Evolutionary conservation across 2,888 invertebrate species (phyloP), one percentile per base, ranked within the genome.

Genomic region (Drosophila siamana): DNA sequence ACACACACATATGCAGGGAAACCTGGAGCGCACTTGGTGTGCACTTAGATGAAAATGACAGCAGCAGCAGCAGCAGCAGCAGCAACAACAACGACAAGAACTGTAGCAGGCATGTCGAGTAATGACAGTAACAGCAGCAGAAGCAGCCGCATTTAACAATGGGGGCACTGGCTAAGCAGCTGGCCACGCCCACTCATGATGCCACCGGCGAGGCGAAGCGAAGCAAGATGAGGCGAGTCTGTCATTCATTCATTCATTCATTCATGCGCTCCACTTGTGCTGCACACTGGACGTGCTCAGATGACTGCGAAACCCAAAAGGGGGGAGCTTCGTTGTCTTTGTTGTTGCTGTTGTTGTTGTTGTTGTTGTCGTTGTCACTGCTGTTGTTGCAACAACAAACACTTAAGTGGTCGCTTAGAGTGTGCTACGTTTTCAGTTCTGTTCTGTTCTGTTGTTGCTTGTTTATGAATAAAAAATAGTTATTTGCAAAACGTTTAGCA

Each of bases 391-490:
- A 73, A 73, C 79, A 76, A 51, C 41, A 38, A 41, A 51, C 87
- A 76, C 88, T 89, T 88, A 86, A 89, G 88, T 89, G 88, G 80
- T 87, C 78, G 78, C 68, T 79, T 74, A 82, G 87, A 84, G 88
- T 84, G 74, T 62, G 70, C 84, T 64, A 80, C 78, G 86, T 73
- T 78, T 72, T 79, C 70, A 78, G 52, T 16, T 70, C 13, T 3
- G 28, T 28, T 70, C 13, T 3, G 28, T 28, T 28, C 19, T 26
- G 26, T 54, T 70, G 78, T 82, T 85, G 78, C 77, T 83, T 88
- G 78, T 80, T 84, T 86, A 89, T 89, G 84, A 87, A 89, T 89
- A 89, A 89, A 80, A 88, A 89, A 86, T 88, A 80, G 81, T 73
- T 89, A 88, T 89, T 89, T 89, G 86, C 81, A 82, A 72, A 86